Base-by-base conservation (phyloP, 2,888 invertebrate genomes). In the Parnassius orleans region DNA sequence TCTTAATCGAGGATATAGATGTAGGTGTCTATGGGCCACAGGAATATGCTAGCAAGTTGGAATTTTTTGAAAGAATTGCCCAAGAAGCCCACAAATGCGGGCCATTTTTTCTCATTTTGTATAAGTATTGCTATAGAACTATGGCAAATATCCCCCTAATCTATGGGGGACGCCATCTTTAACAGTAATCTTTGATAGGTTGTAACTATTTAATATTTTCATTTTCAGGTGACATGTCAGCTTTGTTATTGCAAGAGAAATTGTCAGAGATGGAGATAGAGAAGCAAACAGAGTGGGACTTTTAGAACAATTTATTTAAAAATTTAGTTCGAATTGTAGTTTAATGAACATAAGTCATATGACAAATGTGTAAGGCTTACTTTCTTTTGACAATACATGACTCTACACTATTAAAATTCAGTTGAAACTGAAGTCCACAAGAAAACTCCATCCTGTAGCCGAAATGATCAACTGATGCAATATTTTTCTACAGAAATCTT, bases 271-370 rank as follows among this genome's bases (percentile, higher is more conserved):
- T 95, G 86, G 94, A 94, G 41, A 87, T 95, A 62, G 93, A 93
- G 70, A 92, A 89, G 69, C 76, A 93, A 2, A 93, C 93, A 19
- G 94, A 94, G 69, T 95, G 95, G 95, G 94, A 95, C 81, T 95
- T 95, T 81, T 93, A 89, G 80, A 64, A 53, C 56, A 42, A 42
- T 42, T 14, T 42, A 33, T 41, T 12, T 47, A 46, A n/a, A 11
- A 19, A 48, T 47, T 50, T 41, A 42, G 50, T 33, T 55, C 46
- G 10, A 55, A 53, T 15, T 42, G 58, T 58, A 52, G 42, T 61
- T 52, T 51, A 54, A 57, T 50, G 46, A 52, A 59, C 52, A 10
- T 55, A 60, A 60, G 50, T 55, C 55, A 7, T 55, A 56, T 19
- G 51, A 46, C 24, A 10, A 19, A 15, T 50, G 41, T 12, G 46